Percentiles rank a stretch among this genome's conserved stretches.
These are phyloP conservation scores for Escarpia spicata DNA, from an alignment of 2,888 invertebrate species.

Conservation along the genomic window DNA sequence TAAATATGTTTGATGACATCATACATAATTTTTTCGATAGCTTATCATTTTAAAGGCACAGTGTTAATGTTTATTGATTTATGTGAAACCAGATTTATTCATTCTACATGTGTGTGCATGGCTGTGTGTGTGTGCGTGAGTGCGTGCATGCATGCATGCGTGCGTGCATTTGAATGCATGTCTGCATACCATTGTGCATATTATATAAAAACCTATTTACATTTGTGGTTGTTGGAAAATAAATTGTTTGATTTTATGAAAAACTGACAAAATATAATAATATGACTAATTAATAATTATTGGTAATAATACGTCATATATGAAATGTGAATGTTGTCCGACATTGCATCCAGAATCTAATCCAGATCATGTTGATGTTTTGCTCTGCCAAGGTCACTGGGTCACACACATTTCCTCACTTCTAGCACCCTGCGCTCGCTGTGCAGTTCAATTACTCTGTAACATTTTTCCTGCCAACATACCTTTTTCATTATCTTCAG, in stretches of 20 bases:
- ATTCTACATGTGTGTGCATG: too few species aligned
- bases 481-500: background rate
- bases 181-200: background rate
- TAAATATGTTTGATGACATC: too few species aligned
- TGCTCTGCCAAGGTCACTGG: background rate
- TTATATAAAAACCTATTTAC: background rate
- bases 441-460: background rate
- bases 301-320: background rate
- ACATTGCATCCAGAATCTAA: background rate
- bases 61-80: too few species aligned
- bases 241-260: background rate
- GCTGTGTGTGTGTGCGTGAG: too few species aligned
- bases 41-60: too few species aligned
- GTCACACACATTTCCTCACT: background rate
- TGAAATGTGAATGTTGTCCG: background rate
- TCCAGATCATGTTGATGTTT: background rate
- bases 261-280: background rate
- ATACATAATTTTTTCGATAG: too few species aligned
- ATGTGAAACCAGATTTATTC: too few species aligned
- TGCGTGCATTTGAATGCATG: background rate
- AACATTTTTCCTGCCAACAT: background rate
- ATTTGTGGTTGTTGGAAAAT: background rate
- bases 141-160: too few species aligned
- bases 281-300: background rate
- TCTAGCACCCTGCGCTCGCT: background rate